phyloP scores from a whole-genome alignment of 53 echinoderm and acorn worm species.

The Holothuria leucospilota region DNA sequence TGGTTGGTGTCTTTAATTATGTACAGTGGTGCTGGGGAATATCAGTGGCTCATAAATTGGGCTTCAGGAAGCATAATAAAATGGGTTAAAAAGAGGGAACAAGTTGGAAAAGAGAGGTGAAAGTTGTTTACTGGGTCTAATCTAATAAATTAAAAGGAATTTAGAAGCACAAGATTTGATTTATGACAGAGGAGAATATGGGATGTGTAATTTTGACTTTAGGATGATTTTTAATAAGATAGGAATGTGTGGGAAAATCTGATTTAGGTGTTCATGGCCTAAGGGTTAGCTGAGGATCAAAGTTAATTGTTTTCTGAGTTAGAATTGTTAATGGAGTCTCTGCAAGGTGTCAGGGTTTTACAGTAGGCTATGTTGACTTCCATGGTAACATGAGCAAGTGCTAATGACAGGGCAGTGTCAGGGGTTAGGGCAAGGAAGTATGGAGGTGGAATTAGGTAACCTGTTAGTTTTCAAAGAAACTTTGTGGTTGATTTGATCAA shows the following conservation, averaged over 20 bases:
- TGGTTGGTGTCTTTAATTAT: slow-evolving; percentile 34
- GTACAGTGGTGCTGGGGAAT: slow-evolving; percentile 37
- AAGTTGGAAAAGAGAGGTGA: slow-evolving; percentile 36
- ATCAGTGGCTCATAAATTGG: slow-evolving; percentile 43
- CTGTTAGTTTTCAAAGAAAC: slow-evolving; percentile 32
- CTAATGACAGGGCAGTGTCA: slow-evolving; percentile 40
- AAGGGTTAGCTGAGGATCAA: slow-evolving; percentile 41
- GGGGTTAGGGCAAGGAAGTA: slow-evolving; percentile 13
- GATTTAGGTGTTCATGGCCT: slow-evolving; percentile 53
- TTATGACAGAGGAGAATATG: slow-evolving; percentile 43
- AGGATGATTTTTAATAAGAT: slow-evolving; percentile 49
- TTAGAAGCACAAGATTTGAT: slow-evolving; percentile 41
- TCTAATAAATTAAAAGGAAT: slow-evolving; percentile 62
- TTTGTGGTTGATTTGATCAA: slow-evolving; percentile 48
- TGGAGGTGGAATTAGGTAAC: slow-evolving; percentile 42
- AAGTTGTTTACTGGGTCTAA: slow-evolving; percentile 51
- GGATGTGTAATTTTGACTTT: slow-evolving; percentile 52
- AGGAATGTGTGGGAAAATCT: slow-evolving; percentile 62
- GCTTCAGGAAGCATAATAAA: slow-evolving; percentile 43
- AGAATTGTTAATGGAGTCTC: slow-evolving; percentile 41
- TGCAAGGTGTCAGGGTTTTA: slow-evolving; percentile 45
- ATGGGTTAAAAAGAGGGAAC: slow-evolving; percentile 24
- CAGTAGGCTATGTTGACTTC: background rate
- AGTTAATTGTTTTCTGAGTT: slow-evolving; percentile 53
- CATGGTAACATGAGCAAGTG: slow-evolving; percentile 52